Conservation (phyloP, 2,113 vertebrate genomes). For the Peromyscus leucopus region DNA sequence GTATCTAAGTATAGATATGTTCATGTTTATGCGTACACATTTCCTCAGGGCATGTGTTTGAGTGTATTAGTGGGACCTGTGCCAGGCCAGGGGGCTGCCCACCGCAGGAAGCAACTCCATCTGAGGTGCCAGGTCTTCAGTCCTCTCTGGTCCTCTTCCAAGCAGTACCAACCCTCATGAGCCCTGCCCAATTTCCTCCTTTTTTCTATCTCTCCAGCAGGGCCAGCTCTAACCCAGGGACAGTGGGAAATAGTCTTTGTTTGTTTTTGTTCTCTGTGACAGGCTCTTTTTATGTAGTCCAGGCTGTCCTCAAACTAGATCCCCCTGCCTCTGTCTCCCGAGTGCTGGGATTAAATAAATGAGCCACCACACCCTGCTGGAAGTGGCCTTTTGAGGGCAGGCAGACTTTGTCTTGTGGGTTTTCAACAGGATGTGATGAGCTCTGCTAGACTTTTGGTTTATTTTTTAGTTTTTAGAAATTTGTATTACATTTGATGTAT, state of each 20-base stretch:
- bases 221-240: not conserved
- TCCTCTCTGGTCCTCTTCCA: not conserved
- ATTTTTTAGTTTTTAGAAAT: not conserved
- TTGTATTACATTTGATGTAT: not conserved
- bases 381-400: not conserved
- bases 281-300: not conserved
- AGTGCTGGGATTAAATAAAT: not conserved
- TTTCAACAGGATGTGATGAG: not conserved
- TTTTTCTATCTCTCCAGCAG: not conserved
- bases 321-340: not conserved
- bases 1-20: not conserved
- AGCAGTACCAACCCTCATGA: not conserved
- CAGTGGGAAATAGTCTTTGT: not conserved
- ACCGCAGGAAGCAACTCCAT: fast-evolving
- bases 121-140: not conserved
- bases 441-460: not conserved
- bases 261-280: not conserved
- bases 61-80: not conserved
- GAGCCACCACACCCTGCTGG: not conserved
- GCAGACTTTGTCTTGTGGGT: not conserved
- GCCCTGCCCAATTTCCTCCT: not conserved
- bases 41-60: not conserved
- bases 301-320: not conserved
- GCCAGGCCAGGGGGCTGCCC: fast-evolving
- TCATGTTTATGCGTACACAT: not conserved